Evolutionary conservation across 2,888 invertebrate species (phyloP).

Genomic region (Osmoderma eremita): DNA sequence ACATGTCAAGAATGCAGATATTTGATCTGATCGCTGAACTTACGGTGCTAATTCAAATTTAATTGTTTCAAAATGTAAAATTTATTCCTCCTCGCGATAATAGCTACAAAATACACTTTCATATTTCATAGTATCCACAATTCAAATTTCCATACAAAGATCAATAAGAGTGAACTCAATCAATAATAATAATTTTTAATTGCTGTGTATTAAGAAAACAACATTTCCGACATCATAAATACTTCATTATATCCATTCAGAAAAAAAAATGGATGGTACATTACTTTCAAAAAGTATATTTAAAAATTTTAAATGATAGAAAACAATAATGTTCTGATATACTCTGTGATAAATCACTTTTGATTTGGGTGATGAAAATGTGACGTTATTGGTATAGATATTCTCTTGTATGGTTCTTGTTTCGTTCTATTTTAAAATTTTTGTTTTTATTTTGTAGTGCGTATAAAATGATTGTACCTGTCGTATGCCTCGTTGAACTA

Average conservation of each 20-base stretch:
- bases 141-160: too few relatives aligned
- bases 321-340: slow-evolving; percentile 33
- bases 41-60: too few relatives aligned
- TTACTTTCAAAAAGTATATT: slow-evolving; percentile 18
- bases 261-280: neutral
- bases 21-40: too few relatives aligned
- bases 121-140: neutral
- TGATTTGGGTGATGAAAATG: slow-evolving; percentile 33
- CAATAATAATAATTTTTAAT: neutral
- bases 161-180: neutral
- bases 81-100: too few relatives aligned
- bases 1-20: too few relatives aligned
- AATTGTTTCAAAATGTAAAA: too few relatives aligned
- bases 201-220: slow-evolving; percentile 1
- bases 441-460: slow-evolving; percentile 18
- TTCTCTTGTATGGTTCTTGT: slow-evolving; percentile 27
- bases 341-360: slow-evolving; percentile 34
- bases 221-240: neutral
- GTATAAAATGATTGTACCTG: slow-evolving; percentile 38
- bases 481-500: slow-evolving; percentile 37
- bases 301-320: slow-evolving; percentile 6
- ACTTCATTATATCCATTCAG: neutral
- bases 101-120: neutral
- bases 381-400: slow-evolving; percentile 31
- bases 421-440: slow-evolving; percentile 31